These are phyloP conservation scores for Xenus cinereus DNA, from an alignment of 2,113 vertebrate species.

Conservation along the genomic window DNA sequence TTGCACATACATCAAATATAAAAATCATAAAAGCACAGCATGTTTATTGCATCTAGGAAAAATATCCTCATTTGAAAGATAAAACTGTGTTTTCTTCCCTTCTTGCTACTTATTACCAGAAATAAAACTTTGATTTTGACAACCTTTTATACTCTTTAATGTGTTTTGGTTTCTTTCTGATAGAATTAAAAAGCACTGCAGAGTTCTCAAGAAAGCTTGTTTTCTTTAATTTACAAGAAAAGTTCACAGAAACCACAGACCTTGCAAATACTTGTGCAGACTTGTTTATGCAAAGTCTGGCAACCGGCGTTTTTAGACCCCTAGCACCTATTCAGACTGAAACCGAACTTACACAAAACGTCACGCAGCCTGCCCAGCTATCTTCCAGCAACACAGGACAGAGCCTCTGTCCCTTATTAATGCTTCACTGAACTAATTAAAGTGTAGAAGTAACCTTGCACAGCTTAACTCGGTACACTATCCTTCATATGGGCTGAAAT, in stretches of 20 bases:
- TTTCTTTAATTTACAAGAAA: not conserved
- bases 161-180: not conserved
- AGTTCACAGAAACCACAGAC: not conserved
- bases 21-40: not conserved
- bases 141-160: not conserved
- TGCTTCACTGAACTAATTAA: not conserved
- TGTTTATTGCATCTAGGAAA: constrained; percentile 1
- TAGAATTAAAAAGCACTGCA: not conserved
- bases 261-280: constrained; percentile 1
- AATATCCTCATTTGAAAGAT: not conserved
- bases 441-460: not conserved
- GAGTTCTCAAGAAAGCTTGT: not conserved
- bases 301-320: not conserved
- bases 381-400: not conserved
- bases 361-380: not conserved
- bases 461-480: not conserved
- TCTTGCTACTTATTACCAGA: not conserved
- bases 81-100: not conserved
- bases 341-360: not conserved
- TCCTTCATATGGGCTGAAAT: not conserved
- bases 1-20: not conserved
- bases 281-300: not conserved
- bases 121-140: constrained; percentile 6
- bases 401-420: not conserved
- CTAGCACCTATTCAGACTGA: not conserved